A percentile compares a stretch with the other conserved stretches of the same genome.
These are phyloP conservation scores for Gallinago solitaria DNA, from an alignment of 2,797 vertebrate genomes.

Conservation along the genomic window DNA sequence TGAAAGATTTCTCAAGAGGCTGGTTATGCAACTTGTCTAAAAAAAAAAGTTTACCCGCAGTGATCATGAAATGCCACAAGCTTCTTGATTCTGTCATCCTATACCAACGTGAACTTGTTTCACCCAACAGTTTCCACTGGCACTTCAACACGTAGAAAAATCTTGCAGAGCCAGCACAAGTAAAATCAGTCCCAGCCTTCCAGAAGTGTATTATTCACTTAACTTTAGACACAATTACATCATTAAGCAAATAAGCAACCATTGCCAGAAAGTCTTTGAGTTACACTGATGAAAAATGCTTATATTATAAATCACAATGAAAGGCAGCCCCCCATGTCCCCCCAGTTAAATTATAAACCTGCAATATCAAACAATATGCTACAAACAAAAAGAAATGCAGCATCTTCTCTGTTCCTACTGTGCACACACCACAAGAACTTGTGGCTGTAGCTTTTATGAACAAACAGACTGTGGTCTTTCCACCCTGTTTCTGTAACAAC, in stretches of 20 bases:
- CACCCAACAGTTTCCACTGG: neutral
- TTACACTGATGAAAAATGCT: neutral
- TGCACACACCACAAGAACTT: neutral
- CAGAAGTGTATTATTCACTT: neutral
- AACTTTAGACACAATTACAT: neutral
- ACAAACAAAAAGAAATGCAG: neutral
- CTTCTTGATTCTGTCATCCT: neutral
- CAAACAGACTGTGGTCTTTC: neutral
- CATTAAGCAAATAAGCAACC: neutral
- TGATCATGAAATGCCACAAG: neutral
- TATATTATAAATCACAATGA: neutral
- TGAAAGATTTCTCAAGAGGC: neutral
- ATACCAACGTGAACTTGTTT: neutral
- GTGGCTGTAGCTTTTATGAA: neutral
- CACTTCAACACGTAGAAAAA: rapidly evolving
- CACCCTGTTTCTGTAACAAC: neutral
- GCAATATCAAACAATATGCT: neutral
- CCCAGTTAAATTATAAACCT: neutral
- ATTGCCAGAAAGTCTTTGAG: neutral
- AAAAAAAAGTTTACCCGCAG: neutral
- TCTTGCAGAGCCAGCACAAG: neutral
- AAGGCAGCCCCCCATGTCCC: neutral
- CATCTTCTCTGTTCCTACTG: neutral
- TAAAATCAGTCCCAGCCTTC: neutral
- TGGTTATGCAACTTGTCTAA: neutral